phyloP scores from a whole-genome alignment of 2,113 vertebrate genomes.

The Syngnathus scovelli region DNA sequence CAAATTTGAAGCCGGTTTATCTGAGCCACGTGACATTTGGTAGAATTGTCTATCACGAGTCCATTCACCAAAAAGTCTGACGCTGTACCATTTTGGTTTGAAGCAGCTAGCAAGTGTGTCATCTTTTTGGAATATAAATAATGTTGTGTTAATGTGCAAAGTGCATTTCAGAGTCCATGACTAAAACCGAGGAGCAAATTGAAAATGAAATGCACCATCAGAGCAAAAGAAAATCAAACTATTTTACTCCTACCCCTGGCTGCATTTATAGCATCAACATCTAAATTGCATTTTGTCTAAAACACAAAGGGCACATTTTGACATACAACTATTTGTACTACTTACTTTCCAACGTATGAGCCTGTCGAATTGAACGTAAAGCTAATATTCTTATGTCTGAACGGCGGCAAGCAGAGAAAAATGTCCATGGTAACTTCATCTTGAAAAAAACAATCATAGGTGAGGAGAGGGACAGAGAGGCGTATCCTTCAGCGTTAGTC shows the following conservation, averaged over 20 bases:
- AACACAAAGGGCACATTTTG: too few relatives aligned
- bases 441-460: neutral
- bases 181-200: too few relatives aligned
- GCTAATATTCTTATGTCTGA: too few relatives aligned
- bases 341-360: too few relatives aligned
- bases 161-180: neutral
- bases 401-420: too few relatives aligned
- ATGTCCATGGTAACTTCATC: neutral
- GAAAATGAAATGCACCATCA: too few relatives aligned
- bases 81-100: neutral
- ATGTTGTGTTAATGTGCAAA: neutral
- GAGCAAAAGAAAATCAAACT: too few relatives aligned
- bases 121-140: neutral
- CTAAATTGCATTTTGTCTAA: too few relatives aligned
- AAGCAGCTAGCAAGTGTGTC: neutral
- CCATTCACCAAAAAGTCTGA: neutral
- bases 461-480: slow-evolving; percentile 28
- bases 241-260: too few relatives aligned
- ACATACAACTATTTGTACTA: too few relatives aligned
- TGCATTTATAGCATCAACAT: too few relatives aligned
- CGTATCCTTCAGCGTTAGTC: slow-evolving; percentile 44
- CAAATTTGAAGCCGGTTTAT: neutral
- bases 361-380: too few relatives aligned
- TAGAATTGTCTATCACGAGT: neutral
- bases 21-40: neutral